phyloP scores from a whole-genome alignment of 1,140 invertebrate species.

The Proales similis region DNA sequence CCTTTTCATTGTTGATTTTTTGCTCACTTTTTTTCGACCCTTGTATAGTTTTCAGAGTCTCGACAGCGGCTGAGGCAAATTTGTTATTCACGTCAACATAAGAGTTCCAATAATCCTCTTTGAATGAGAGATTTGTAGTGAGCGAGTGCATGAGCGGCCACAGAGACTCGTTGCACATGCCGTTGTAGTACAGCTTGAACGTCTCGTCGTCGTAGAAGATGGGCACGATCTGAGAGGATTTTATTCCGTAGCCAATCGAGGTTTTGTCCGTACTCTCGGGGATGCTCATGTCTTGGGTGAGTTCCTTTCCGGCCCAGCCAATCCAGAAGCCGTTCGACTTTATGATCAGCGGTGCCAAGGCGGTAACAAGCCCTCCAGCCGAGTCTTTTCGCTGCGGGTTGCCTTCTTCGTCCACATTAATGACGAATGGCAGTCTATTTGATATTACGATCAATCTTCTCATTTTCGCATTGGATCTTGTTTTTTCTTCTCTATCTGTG shows the following conservation, averaged over 20 bases:
- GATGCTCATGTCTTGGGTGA: slow-evolving; percentile 62
- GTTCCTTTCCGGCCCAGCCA: slow-evolving; percentile 71
- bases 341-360: slow-evolving; percentile 77
- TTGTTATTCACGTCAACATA: slow-evolving; percentile 72
- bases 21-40: too few species aligned
- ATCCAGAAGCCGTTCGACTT: slow-evolving; percentile 75
- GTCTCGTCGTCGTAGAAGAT: slow-evolving; percentile 66
- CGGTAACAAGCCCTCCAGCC: slow-evolving; percentile 72
- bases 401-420: slow-evolving; percentile 15
- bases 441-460: slow-evolving; percentile 20
- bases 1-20: slow-evolving; percentile 54
- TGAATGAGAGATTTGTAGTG: slow-evolving; percentile 70
- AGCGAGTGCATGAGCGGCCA: slow-evolving; percentile 85
- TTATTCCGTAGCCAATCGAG: slow-evolving; percentile 67
- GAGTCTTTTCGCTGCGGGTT: neutral
- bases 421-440: slow-evolving; percentile 18
- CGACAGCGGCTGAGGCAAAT: slow-evolving; percentile 70
- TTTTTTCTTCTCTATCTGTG: too few species aligned
- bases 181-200: slow-evolving; percentile 80
- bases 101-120: slow-evolving; percentile 67
- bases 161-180: slow-evolving; percentile 80
- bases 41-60: slow-evolving; percentile 43
- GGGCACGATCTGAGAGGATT: slow-evolving; percentile 68
- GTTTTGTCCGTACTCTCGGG: slow-evolving; percentile 76
- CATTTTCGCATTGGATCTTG: slow-evolving; percentile 17